These are phyloP conservation scores for Calidris pygmaea DNA, from an alignment of 2,113 vertebrate genomes.

Conservation along the genomic window DNA sequence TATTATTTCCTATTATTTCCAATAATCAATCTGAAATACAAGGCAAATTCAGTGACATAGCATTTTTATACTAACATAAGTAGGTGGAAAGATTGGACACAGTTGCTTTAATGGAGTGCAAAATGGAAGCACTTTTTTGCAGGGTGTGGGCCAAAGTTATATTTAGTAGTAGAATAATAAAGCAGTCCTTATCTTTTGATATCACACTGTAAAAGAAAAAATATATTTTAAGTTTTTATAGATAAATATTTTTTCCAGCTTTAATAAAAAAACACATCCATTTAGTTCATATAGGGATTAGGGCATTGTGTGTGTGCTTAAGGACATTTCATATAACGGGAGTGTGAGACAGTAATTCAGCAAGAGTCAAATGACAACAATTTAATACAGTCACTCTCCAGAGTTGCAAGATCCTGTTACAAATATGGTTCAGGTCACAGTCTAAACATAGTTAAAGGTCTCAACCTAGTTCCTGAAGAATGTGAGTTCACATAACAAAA, in stretches of 20 bases:
- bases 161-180: neutral
- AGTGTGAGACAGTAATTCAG: neutral
- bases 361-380: neutral
- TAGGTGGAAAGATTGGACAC: constrained; percentile 19
- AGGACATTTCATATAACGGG: neutral
- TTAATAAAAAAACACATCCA: neutral
- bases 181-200: neutral
- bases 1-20: neutral
- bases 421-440: neutral
- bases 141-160: neutral
- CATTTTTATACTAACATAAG: constrained; percentile 21
- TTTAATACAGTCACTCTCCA: neutral
- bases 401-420: neutral
- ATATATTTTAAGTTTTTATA: neutral
- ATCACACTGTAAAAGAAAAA: neutral
- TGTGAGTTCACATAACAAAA: constrained; percentile 14
- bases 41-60: constrained; percentile 7
- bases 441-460: constrained; percentile 12
- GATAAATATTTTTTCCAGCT: neutral
- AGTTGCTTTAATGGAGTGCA: constrained; percentile 50
- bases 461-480: constrained; percentile 15
- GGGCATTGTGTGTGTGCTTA: neutral
- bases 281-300: neutral
- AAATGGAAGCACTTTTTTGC: constrained; percentile 19
- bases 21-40: constrained; percentile 19